phyloP scores from a whole-genome alignment of 2,888 invertebrate species.

The Polia nebulosa region DNA sequence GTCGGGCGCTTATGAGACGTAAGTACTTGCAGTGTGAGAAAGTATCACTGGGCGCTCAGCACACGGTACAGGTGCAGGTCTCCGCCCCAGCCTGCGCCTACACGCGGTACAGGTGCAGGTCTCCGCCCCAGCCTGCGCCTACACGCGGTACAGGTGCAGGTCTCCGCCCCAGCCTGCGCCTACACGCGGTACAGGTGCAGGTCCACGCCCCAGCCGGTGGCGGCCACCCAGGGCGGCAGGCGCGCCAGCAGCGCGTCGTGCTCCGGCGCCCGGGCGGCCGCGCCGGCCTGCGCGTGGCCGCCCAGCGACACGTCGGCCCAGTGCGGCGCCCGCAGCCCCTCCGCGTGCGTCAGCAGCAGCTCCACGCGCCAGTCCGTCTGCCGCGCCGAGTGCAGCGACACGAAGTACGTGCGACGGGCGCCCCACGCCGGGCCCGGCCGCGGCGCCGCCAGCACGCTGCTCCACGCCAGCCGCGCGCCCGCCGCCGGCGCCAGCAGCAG shows the following conservation, averaged over 20 bases:
- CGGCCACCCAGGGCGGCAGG: constrained; percentile 92
- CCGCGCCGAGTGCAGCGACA: constrained; percentile 67
- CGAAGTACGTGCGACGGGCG: constrained; percentile 82
- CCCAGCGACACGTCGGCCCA: constrained; percentile 87
- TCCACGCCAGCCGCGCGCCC: constrained; percentile 85
- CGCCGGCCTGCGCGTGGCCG: constrained; percentile 87
- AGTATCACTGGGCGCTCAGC: too few species aligned
- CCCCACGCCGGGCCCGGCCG: constrained; percentile 83
- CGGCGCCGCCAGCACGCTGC: constrained; percentile 91
- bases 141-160: constrained; percentile 89
- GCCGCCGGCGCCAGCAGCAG: constrained; percentile 79
- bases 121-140: constrained; percentile 93
- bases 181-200: constrained; percentile 89
- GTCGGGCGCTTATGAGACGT: too few species aligned
- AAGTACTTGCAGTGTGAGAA: too few species aligned
- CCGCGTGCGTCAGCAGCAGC: constrained; percentile 37
- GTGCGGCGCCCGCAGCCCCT: constrained; percentile 36
- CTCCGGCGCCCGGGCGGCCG: constrained; percentile 86
- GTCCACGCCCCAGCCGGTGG: constrained; percentile 93
- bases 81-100: not conserved
- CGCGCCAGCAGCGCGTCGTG: not conserved
- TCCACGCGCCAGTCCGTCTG: constrained; percentile 28
- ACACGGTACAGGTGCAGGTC: constrained; percentile 13
- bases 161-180: constrained; percentile 91
- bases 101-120: constrained; percentile 90